Percentiles rank a stretch among this genome's conserved stretches.
Conservation (phyloP, 2,888 invertebrate genomes). For the Trypoxylon attenuatum region DNA sequence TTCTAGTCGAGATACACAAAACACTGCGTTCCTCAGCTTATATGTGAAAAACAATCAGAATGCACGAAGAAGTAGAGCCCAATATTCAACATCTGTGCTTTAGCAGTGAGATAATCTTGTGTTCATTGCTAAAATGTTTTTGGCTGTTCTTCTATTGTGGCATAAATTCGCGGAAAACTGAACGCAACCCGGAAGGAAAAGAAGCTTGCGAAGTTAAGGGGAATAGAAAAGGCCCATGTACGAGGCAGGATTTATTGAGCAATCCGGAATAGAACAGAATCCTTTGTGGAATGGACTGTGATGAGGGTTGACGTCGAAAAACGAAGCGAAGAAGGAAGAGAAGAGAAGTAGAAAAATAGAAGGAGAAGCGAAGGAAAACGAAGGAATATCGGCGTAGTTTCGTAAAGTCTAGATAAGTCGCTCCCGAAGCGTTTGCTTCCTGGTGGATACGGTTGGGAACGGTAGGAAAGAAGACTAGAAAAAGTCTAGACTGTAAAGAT, state of each 20-base stretch:
- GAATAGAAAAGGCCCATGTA: slow-evolving; percentile 9
- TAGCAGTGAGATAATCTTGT: not conserved
- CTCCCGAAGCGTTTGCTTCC: slow-evolving; percentile 61
- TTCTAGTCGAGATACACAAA: too few relatives aligned
- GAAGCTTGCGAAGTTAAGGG: not conserved
- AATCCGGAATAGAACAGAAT: slow-evolving; percentile 5
- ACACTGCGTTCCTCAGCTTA: too few relatives aligned
- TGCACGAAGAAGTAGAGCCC: too few relatives aligned
- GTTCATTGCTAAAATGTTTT: not conserved
- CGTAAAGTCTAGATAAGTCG: slow-evolving; percentile 67
- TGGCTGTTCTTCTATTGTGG: too few relatives aligned
- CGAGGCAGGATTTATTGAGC: slow-evolving; percentile 27
- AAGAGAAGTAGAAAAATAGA: slow-evolving; percentile 16
- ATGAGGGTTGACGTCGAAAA: slow-evolving; percentile 34
- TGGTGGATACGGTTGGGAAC: slow-evolving; percentile 50
- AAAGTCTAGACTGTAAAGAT: slow-evolving; percentile 67
- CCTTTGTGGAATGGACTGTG: slow-evolving; percentile 34
- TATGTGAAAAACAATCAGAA: too few relatives aligned
- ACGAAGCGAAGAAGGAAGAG: slow-evolving; percentile 7
- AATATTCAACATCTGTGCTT: too few relatives aligned
- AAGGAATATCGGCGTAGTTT: slow-evolving; percentile 58
- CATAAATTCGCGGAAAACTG: too few relatives aligned
- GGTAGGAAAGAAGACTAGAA: slow-evolving; percentile 54
- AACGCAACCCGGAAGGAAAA: too few relatives aligned
- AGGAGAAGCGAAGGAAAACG: slow-evolving; percentile 18